Evolutionary conservation across 2,113 vertebrate genomes (phyloP), one percentile per base, ranked within the genome.

Genomic region (Plestiodon gilberti): DNA sequence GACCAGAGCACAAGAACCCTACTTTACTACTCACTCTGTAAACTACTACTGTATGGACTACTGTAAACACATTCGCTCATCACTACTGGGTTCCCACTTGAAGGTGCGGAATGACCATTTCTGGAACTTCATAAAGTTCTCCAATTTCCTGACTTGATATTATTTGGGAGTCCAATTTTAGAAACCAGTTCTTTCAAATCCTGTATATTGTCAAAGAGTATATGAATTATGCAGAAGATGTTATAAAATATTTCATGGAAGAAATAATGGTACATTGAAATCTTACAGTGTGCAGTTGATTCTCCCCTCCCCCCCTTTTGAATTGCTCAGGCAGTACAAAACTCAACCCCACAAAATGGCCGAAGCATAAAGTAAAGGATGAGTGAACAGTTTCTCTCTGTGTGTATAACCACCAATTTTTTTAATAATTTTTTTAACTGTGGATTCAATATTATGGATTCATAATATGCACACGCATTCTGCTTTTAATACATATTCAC

Each of bases 381-480:
- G 81, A 93, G 57, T 89, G 91, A 95, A 93, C 85, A 88, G 77
- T 70, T 91, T 93, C 85, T 92, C 35, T 90, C 69, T 88, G 69
- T 84, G 40, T 85, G 43, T 91, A 88, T 59, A 84, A 86, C 79
- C 93, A 87, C 55, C 81, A 88, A 64, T 67, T 79, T 61, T 80
- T 48, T 8, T 18, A 43, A 65, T 18, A 80, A 4, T 55, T 86
- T 85, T 88, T 91, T 92, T 93, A 85, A 87, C 91, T 91, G 64
- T 89, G 67, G 33, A 83, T 94, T 95, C 83, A 86, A 81, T 86
- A 90, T 93, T 89, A 93, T 43, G 64, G 87, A 90, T 85, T 93
- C 78, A 83, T 89, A 91, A 93, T 89, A 95, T 93, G 88, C 91
- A 96, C 95, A 95, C 93, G 0, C 64, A 92, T 95, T 95, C 89